Evolutionary conservation across 2,113 vertebrate genomes (phyloP).

Genomic region (Spheniscus mendiculus): DNA sequence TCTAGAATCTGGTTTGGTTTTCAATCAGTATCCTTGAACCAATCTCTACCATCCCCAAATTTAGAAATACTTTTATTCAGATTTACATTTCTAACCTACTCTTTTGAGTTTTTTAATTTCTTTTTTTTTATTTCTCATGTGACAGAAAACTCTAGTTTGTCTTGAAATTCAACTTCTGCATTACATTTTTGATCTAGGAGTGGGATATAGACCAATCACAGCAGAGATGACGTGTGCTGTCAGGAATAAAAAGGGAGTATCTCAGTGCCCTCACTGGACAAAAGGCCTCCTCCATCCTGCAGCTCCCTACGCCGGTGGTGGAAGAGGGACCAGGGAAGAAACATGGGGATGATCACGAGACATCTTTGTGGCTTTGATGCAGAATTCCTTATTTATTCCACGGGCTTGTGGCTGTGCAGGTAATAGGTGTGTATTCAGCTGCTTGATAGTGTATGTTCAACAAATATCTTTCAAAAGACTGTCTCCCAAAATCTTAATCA

Average conservation of each 20-base stretch:
- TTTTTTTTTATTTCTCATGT: neutral
- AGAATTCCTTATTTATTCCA: neutral
- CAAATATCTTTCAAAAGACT: fast-evolving
- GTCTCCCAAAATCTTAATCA: neutral
- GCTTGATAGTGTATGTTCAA: fast-evolving
- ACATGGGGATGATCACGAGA: fast-evolving
- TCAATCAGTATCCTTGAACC: neutral
- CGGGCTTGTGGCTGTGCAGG: neutral
- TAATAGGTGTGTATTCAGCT: neutral
- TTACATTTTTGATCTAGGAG: neutral
- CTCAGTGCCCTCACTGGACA: neutral
- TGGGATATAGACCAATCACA: too few species aligned
- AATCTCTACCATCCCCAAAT: neutral
- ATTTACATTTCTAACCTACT: neutral
- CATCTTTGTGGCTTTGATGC: neutral
- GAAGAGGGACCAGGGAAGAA: neutral
- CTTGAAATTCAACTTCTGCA: neutral
- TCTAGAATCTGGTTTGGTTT: neutral
- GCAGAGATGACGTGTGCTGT: neutral
- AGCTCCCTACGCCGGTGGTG: neutral
- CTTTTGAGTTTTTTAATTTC: neutral
- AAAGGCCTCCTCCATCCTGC: neutral
- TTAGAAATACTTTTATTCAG: neutral
- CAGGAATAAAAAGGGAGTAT: neutral
- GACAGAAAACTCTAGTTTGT: neutral